Evolutionary conservation across 2,888 invertebrate species (phyloP).

Genomic region (Amiota mariae): DNA sequence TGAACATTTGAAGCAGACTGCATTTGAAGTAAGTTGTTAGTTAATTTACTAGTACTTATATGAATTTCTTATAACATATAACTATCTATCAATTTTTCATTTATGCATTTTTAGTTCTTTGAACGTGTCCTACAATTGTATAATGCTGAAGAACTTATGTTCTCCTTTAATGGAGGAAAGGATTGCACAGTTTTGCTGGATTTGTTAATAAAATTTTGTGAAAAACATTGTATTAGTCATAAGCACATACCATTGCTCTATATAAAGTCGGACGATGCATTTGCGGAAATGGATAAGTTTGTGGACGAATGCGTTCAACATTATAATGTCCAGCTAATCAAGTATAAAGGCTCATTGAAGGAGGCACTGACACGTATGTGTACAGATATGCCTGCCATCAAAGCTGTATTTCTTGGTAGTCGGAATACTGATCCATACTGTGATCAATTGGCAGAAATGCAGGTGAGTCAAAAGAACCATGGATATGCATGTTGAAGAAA

Average conservation of each 20-base stretch:
- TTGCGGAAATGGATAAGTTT: conserved; percentile 90
- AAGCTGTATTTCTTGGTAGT: conserved; percentile 94
- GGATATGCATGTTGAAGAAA: not conserved
- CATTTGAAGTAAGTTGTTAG: conserved; percentile 33
- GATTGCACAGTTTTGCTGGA: conserved; percentile 96
- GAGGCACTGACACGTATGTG: conserved; percentile 80
- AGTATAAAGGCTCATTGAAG: conserved; percentile 82
- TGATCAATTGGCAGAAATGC: conserved; percentile 79
- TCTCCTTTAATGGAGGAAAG: conserved; percentile 99
- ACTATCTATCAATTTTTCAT: not conserved
- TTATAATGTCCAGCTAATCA: conserved; percentile 84
- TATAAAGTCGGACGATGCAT: conserved; percentile 85
- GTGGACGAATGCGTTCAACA: conserved; percentile 80
- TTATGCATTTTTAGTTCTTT: conserved; percentile 75
- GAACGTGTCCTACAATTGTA: conserved; percentile 78
- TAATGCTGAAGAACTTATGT: conserved; percentile 83
- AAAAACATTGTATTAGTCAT: conserved; percentile 68
- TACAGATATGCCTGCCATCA: conserved; percentile 77
- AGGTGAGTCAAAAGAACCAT: conserved; percentile 77
- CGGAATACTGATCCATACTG: conserved; percentile 90
- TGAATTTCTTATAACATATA: not conserved
- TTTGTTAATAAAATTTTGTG: conserved; percentile 74
- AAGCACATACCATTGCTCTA: conserved; percentile 82
- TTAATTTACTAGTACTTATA: not conserved
- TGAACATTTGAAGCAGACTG: conserved; percentile 35